These are phyloP conservation scores for Gobius niger DNA, from an alignment of 2,113 vertebrate genomes.

Conservation along the genomic window DNA sequence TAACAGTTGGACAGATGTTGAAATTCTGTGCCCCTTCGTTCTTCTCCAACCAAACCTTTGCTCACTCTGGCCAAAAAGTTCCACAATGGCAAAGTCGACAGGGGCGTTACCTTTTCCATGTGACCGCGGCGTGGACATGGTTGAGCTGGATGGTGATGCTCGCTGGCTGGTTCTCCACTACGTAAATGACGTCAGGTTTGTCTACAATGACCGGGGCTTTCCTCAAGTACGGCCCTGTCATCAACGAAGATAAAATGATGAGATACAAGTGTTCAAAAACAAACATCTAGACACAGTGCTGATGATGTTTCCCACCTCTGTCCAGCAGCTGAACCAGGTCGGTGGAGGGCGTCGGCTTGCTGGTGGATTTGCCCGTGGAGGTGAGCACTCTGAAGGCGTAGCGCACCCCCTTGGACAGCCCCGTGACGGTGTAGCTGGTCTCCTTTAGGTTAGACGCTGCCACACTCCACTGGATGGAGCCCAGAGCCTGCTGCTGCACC, in stretches of 20 bases:
- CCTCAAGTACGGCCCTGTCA: conserved; percentile 83
- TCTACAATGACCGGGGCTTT: conserved; percentile 86
- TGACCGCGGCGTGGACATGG: conserved; percentile 86
- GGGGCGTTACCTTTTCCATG: conserved; percentile 85
- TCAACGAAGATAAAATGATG: background rate
- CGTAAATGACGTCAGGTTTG: conserved; percentile 85
- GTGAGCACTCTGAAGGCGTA: conserved; percentile 90
- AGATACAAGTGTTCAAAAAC: background rate
- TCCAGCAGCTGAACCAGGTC: conserved; percentile 86
- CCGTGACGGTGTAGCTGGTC: conserved; percentile 75
- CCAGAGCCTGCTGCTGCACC: conserved; percentile 90
- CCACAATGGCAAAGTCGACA: background rate
- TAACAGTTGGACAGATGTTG: no score
- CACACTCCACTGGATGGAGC: conserved; percentile 86
- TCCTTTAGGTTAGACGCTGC: conserved; percentile 80
- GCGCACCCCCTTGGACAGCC: conserved; percentile 85
- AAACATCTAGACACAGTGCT: background rate
- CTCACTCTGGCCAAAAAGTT: no score
- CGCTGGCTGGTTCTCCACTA: conserved; percentile 86
- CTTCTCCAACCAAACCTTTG: no score
- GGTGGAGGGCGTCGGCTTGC: conserved; percentile 85
- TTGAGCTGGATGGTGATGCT: conserved; percentile 87
- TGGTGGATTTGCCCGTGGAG: conserved; percentile 83
- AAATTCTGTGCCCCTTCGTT: no score
- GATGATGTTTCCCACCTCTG: conserved; percentile 70